Conservation (phyloP, 2,797 vertebrate species). For the Eidolon dupreanum region DNA sequence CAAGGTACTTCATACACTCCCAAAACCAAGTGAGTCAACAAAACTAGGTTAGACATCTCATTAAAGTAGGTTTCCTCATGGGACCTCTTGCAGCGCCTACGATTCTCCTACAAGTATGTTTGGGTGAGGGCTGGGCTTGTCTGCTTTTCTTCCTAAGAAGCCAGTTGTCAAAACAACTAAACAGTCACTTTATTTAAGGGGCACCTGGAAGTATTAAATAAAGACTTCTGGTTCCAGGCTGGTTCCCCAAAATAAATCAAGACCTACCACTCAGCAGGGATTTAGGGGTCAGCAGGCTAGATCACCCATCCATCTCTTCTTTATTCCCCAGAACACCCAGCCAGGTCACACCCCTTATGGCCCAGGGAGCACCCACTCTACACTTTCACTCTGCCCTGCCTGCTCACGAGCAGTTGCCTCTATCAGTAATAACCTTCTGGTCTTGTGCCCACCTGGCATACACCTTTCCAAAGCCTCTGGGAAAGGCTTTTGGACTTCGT, state of each 20-base stretch:
- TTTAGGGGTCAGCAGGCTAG: not conserved
- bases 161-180: not conserved
- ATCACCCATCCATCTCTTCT: not conserved
- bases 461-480: not conserved
- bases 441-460: not conserved
- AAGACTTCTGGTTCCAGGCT: not conserved
- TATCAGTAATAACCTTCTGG: not conserved
- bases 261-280: not conserved
- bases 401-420: not conserved
- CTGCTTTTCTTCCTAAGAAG: not conserved
- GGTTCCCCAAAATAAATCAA: not conserved
- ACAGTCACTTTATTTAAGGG: not conserved
- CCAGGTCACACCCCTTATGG: accelerated
- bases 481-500: not conserved
- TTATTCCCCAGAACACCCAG: not conserved
- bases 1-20: not conserved
- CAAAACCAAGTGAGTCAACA: not conserved
- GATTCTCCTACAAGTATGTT: not conserved
- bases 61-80: not conserved
- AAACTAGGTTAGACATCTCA: not conserved
- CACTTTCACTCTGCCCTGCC: not conserved
- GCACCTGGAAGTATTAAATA: not conserved
- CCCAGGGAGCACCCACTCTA: not conserved
- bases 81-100: not conserved
- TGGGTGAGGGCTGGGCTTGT: not conserved